Evolutionary conservation across 2,113 vertebrate genomes (phyloP), one percentile per base, ranked within the genome.

Genomic region (Nematolebias whitei): DNA sequence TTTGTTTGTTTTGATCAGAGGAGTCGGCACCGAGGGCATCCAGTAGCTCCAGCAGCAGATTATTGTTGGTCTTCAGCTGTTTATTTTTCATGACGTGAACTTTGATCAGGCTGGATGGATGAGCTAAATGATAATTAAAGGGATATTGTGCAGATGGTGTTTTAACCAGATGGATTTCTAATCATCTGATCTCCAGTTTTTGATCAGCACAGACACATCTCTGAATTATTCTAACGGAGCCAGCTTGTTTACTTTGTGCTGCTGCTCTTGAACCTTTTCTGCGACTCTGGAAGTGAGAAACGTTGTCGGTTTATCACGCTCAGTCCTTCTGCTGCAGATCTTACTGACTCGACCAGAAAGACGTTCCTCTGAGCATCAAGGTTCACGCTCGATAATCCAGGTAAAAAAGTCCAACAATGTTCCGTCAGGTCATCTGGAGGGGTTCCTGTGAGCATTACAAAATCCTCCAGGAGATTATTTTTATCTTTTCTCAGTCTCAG

Each of bases 261-360:
- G 50, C 70, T 58, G 66, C 18, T 40, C 48, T 63, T 69, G 49
- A 51, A 72, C 68, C 63, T 60, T 70, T 51, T 55, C n/a, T 41
- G 22, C 6, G 3, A 15, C 16, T 66, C 57, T 29, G 26, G 7
- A 29, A 3, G 3, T 29, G 7, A 29, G 3, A 29, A 18, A n/a
- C n/a, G n/a, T n/a, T n/a, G n/a, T 8, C 9, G 32, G 40, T 63
- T 19, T 7, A 35, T 20, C 44, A 19, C 18, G n/a, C 44, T 45
- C 43, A 1, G 38, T 39, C 38, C 10, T 13, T 12, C 38, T 15
- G 40, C 40, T 39, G 38, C 38, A 39, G 38, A 5, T 45, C 18
- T 45, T 18, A 11, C 44, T 4, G 44, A 47, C 44, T 20, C n/a
- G 4, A 47, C 10, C 8, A 11, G 44, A 45, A 19, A 45, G 3